phyloP scores from a whole-genome alignment of 2,113 vertebrate species.

The Podiceps cristatus region DNA sequence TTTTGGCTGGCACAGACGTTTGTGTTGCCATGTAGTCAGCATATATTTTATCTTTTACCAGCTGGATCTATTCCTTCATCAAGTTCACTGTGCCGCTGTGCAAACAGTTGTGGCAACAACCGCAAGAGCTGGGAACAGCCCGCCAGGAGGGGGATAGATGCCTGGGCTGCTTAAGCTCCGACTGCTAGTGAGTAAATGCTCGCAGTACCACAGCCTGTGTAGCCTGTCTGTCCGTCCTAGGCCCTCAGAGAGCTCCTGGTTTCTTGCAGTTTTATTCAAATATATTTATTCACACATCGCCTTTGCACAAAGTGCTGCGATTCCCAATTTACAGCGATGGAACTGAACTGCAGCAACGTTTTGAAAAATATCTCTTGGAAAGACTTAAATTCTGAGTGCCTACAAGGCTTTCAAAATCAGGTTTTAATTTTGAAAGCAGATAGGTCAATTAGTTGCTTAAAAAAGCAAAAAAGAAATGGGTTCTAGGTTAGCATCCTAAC shows the following conservation, averaged over 20 bases:
- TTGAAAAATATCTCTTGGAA: not conserved
- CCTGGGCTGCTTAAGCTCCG: not conserved
- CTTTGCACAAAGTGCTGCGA: not conserved
- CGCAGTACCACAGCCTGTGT: not conserved
- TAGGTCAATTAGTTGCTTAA: not conserved
- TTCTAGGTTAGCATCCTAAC: not conserved
- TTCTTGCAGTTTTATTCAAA: not conserved
- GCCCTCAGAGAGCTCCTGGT: not conserved
- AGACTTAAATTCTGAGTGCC: not conserved
- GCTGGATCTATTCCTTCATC: slow-evolving; percentile 33
- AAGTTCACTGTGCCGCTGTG: not conserved
- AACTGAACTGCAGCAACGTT: accelerated
- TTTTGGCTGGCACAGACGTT: slow-evolving; percentile 6
- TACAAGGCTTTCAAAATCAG: not conserved
- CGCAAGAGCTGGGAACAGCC: not conserved
- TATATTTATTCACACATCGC: not conserved
- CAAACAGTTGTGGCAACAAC: slow-evolving; percentile 41
- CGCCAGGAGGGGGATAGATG: not conserved
- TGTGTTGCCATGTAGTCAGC: slow-evolving; percentile 39
- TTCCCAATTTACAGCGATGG: not conserved
- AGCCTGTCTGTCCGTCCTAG: not conserved
- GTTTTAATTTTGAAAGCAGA: not conserved
- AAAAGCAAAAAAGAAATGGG: not conserved
- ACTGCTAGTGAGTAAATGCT: not conserved
- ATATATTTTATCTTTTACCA: slow-evolving; percentile 52